Evolutionary conservation across 2,797 vertebrate species (phyloP), one percentile per base, ranked within the genome.

Genomic region (Anolis apletophallus): DNA sequence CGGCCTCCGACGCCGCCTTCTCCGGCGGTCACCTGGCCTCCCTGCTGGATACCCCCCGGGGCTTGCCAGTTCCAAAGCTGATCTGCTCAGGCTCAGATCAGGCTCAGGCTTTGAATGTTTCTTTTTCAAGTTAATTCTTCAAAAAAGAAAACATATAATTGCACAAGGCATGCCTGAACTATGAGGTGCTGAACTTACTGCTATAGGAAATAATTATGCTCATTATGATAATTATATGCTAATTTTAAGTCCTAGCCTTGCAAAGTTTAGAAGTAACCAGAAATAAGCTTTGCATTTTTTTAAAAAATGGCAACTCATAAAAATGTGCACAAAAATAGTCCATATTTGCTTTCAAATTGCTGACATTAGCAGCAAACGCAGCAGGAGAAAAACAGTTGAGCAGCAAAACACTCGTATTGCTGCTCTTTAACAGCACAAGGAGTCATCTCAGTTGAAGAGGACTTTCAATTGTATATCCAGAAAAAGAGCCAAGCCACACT

Each of bases 391-490:
- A 64, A 2, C 59, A 86, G 67, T 52, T 46, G 90, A 90, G 84
- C 83, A 83, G 88, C 87, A 32, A 11, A 80, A 87, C 1, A 14
- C 16, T 50, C 40, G 61, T 52, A 75, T 64, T 89, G 83, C 87
- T 91, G 61, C 34, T 90, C 92, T 73, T 67, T 71, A 92, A 54
- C 5, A 71, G 83, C 64, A 82, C 67, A 89, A 79, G 3, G 67
- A 87, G 83, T 64, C 40, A 88, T 64, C 88, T 88, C 46, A 85
- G 83, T 75, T 82, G 85, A 91, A 90, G 87, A 82, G 1, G 23
- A 21, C 34, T 36, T 75, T 93, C 88, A 85, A 90, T 90, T 81
- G 82, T 89, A 67, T 89, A 93, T 93, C 89, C 55, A 88, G 90
- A 36, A 92, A 91, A 92, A 90, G 88, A 88, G 85, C 55, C 1